A percentile compares a stretch with the other conserved stretches of the same genome.
Conservation (phyloP, 2,113 vertebrate genomes). For the Antennarius striatus region DNA sequence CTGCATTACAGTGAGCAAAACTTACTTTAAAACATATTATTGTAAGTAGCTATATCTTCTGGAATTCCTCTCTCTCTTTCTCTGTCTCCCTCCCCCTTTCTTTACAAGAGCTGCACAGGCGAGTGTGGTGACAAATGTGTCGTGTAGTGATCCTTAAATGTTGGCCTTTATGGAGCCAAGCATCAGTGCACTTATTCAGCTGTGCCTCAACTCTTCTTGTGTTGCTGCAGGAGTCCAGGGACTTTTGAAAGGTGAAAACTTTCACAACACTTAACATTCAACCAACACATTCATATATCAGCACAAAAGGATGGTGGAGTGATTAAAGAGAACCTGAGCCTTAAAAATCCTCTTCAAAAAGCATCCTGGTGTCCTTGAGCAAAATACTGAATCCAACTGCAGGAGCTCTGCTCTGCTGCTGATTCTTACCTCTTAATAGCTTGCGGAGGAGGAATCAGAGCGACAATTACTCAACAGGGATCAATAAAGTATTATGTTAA, state of each 20-base stretch:
- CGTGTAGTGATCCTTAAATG: conserved; percentile 64
- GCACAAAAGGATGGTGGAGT: conserved; percentile 2
- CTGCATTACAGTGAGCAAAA: too few relatives aligned
- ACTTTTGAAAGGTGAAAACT: conserved; percentile 49
- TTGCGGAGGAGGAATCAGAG: conserved; percentile 5
- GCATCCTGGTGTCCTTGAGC: conserved; percentile 27
- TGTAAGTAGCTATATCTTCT: not conserved
- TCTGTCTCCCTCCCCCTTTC: too few relatives aligned
- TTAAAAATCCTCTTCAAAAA: conserved; percentile 15
- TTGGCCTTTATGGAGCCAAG: conserved; percentile 67
- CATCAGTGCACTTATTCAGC: conserved; percentile 48
- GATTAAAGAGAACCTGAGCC: not conserved
- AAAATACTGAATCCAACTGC: conserved; percentile 16
- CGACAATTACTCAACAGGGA: conserved; percentile 24
- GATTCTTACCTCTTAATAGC: not conserved
- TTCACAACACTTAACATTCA: conserved; percentile 27
- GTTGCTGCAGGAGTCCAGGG: conserved; percentile 29
- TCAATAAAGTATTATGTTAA: conserved; percentile 19
- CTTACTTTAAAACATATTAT: too few relatives aligned
- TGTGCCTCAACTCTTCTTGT: conserved; percentile 11
- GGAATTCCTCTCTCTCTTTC: conserved; percentile 6
- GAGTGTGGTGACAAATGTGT: conserved; percentile 53
- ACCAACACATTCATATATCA: conserved; percentile 13
- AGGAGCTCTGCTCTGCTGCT: conserved; percentile 10
- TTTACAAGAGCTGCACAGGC: conserved; percentile 11